Conservation (phyloP, 2,113 vertebrate species). For the Dendropsophus ebraccatus region DNA sequence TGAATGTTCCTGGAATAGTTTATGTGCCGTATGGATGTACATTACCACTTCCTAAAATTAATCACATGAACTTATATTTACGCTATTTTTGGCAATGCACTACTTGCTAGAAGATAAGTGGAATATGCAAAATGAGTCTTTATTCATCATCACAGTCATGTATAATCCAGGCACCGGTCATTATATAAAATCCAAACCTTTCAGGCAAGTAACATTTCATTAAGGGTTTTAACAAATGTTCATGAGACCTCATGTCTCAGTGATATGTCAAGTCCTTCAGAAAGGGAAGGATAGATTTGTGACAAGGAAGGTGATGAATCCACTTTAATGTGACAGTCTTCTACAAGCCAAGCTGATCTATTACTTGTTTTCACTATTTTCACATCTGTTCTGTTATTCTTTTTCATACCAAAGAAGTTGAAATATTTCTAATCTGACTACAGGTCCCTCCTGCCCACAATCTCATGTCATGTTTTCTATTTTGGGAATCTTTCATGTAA, state of each 20-base stretch:
- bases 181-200: not conserved
- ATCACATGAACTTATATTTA: not conserved
- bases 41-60: not conserved
- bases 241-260: not conserved
- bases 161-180: not conserved
- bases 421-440: conserved; percentile 19
- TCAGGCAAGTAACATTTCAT: not conserved
- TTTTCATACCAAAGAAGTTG: not conserved
- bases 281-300: not conserved
- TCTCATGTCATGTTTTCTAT: conserved; percentile 19
- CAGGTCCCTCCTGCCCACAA: not conserved
- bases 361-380: not conserved
- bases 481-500: conserved; percentile 17
- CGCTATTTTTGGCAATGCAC: not conserved
- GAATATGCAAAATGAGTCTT: not conserved
- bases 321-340: not conserved
- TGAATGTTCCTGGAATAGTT: not conserved
- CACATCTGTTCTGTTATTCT: conserved; percentile 7
- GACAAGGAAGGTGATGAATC: not conserved
- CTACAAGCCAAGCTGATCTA: not conserved
- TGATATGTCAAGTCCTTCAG: not conserved
- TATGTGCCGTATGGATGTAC: not conserved
- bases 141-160: not conserved
- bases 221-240: conserved; percentile 3
- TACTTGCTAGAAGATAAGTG: not conserved